Conservation (phyloP, 2,113 vertebrate species). For the Pituophis catenifer region DNA sequence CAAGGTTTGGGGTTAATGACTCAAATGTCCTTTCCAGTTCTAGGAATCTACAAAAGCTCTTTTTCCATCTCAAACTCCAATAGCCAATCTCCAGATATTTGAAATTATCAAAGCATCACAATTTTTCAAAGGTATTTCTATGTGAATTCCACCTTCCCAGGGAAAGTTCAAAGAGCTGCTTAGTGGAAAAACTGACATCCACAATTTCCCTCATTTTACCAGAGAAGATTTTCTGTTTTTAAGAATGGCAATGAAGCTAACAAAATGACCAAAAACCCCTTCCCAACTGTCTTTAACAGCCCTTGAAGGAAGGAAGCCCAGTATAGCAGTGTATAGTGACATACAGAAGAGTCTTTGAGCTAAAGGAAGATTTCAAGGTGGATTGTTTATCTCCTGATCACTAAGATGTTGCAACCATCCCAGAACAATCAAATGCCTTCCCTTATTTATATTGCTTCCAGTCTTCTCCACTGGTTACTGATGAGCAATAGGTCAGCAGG, state of each 20-base stretch:
- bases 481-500: not conserved
- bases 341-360: not conserved
- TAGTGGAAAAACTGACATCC: not conserved
- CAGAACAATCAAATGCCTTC: not conserved
- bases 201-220: not conserved
- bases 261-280: not conserved
- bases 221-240: not conserved
- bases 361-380: not conserved
- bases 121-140: not conserved
- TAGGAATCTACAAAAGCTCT: not conserved
- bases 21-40: not conserved
- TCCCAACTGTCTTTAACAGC: not conserved
- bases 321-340: not conserved
- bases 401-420: rapidly evolving
- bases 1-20: not conserved
- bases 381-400: not conserved
- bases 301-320: not conserved
- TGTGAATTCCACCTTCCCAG: not conserved
- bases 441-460: rapidly evolving
- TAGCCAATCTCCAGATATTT: not conserved
- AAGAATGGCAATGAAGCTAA: not conserved
- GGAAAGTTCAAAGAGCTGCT: not conserved
- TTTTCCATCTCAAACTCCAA: not conserved
- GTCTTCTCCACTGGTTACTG: not conserved
- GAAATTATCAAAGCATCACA: not conserved